Evolutionary conservation across 2,888 invertebrate species (phyloP), one percentile per base, ranked within the genome.

Genomic region (Stictocephala bisonia): DNA sequence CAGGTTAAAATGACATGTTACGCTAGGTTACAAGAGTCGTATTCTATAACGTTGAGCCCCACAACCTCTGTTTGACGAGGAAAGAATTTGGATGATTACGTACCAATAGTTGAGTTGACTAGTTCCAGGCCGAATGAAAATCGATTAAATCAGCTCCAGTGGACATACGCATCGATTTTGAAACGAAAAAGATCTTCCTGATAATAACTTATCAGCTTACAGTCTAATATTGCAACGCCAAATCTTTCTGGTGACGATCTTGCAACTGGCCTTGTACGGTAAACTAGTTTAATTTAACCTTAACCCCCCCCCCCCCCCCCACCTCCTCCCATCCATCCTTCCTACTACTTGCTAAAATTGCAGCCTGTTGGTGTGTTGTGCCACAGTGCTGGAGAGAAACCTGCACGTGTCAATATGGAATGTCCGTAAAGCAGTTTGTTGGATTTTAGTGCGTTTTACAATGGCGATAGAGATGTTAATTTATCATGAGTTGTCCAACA

Each of bases 1-100:
- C 80, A 24, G n/a, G 78, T 27, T 50, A 79, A 11, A 81, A 80
- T 74, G 78, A 80, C 3, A 79, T 79, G 79, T 81, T n/a, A 79
- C 71, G 35, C 69, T 4, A 74, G 79, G 15, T 80, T 81, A 74
- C 78, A 77, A 74, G 40, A 74, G n/a, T 56, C 56, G n/a, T 56
- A 56, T 26, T 56, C 24, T n/a, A 56, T 27, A 13, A 27, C 15
- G 6, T n/a, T n/a, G n/a, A n/a, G 2, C 6, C 24, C 15, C 27
- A 83, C 82, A 82, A 81, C 81, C 77, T 76, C 77, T 77, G 20
- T 56, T 75, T 22, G n/a, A 60, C 75, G 24, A 51, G 74, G 50
- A 15, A 75, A 11, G 24, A 77, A 22, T 81, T 81, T 71, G 76
- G 77, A 76, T n/a, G 71, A 73, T 27, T 44, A 72, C 4, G 79